These are phyloP conservation scores for Malurus elegans DNA, from an alignment of 2,113 vertebrate species.

Conservation along the genomic window DNA sequence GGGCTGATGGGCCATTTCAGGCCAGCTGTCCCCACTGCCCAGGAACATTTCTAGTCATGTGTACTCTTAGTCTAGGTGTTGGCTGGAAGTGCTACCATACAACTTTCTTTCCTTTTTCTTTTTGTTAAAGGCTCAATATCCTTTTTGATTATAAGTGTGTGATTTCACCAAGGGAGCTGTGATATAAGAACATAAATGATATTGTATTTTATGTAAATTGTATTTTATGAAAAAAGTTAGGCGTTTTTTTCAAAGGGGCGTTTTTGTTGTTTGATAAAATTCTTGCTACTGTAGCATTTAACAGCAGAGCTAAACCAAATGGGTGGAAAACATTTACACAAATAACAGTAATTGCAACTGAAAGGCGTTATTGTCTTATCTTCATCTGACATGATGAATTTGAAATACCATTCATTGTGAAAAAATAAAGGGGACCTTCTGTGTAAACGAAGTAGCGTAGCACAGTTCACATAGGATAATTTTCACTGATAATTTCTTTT, in stretches of 20 bases:
- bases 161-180: neutral
- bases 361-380: neutral
- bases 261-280: constrained; percentile 3
- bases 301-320: neutral
- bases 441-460: neutral
- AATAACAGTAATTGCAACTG: constrained; percentile 4
- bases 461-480: neutral
- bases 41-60: neutral
- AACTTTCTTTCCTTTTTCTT: neutral
- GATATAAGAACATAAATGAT: neutral
- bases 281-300: neutral
- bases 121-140: neutral
- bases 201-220: neutral
- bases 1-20: neutral
- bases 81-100: neutral
- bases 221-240: neutral
- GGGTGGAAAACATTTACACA: neutral
- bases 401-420: neutral
- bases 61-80: neutral
- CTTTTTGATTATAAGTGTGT: neutral
- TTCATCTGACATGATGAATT: neutral
- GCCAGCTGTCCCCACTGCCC: neutral
- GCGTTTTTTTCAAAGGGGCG: neutral
- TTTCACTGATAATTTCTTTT: neutral
- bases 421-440: neutral